Evolutionary conservation across 2,113 vertebrate genomes (phyloP).

Genomic region (Brachyistius frenatus): DNA sequence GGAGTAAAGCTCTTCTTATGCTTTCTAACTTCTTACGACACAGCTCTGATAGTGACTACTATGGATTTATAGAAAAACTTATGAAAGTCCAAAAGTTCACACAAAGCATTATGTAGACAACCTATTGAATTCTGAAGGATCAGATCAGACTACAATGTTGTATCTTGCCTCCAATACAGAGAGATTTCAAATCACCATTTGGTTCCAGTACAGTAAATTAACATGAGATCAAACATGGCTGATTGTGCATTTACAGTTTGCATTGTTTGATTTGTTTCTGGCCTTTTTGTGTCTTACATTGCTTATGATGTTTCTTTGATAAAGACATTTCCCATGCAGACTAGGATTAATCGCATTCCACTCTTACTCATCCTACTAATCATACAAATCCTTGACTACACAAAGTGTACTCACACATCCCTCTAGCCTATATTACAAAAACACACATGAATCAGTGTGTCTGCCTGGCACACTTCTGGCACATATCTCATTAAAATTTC

Average conservation of each 20-base stretch:
- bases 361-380: conserved; percentile 40
- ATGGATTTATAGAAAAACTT: conserved; percentile 2
- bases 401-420: conserved; percentile 37
- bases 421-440: conserved; percentile 32
- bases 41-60: background rate
- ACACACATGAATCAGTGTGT: conserved; percentile 38
- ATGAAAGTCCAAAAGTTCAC: background rate
- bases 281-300: conserved; percentile 4
- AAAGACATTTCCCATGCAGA: conserved; percentile 6
- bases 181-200: background rate
- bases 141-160: too few relatives aligned
- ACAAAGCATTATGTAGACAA: too few relatives aligned
- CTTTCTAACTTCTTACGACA: background rate
- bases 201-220: background rate
- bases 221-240: background rate
- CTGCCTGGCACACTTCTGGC: conserved; percentile 20
- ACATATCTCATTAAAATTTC: conserved; percentile 63
- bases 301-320: conserved; percentile 10
- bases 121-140: too few relatives aligned
- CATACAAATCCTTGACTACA: conserved; percentile 39
- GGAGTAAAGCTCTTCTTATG: background rate
- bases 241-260: background rate
- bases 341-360: conserved; percentile 26
- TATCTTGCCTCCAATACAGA: too few relatives aligned
- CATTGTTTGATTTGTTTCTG: background rate